A percentile compares a stretch with the other conserved stretches of the same genome.
phyloP scores from a whole-genome alignment of 2,113 vertebrate species.

The Pogonocichla stellata region DNA sequence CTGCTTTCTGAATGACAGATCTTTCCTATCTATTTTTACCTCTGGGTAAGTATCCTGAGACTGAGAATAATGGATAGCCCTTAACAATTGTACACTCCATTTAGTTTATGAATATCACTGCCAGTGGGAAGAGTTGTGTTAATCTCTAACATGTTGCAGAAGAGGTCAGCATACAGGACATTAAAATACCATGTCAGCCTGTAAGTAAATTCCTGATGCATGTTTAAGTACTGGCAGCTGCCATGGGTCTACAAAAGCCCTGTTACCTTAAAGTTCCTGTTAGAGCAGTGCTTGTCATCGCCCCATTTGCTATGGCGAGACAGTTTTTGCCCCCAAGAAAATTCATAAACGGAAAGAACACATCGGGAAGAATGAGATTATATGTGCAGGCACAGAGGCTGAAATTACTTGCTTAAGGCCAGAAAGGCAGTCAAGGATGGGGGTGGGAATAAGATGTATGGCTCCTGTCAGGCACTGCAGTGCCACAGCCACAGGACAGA shows the following conservation, averaged over 20 bases:
- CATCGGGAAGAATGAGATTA: neutral
- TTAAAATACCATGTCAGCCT: conserved; percentile 17
- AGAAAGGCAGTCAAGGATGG: neutral
- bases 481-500: neutral
- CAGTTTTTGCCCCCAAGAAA: neutral
- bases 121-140: neutral
- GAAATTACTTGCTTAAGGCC: neutral
- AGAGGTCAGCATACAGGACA: neutral
- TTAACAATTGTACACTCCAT: neutral
- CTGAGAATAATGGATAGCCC: neutral
- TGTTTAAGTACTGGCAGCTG: neutral
- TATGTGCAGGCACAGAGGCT: neutral
- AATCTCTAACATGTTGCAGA: neutral
- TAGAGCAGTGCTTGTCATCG: neutral
- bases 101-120: neutral
- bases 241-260: neutral
- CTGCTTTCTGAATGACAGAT: conserved; percentile 4
- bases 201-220: conserved; percentile 1
- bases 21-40: conserved; percentile 25
- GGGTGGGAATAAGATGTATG: neutral
- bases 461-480: neutral
- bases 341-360: neutral
- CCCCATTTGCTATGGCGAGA: neutral
- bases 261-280: neutral
- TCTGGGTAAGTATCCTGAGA: neutral